phyloP scores from a whole-genome alignment of 2,113 vertebrate species.

The Platichthys flesus region DNA sequence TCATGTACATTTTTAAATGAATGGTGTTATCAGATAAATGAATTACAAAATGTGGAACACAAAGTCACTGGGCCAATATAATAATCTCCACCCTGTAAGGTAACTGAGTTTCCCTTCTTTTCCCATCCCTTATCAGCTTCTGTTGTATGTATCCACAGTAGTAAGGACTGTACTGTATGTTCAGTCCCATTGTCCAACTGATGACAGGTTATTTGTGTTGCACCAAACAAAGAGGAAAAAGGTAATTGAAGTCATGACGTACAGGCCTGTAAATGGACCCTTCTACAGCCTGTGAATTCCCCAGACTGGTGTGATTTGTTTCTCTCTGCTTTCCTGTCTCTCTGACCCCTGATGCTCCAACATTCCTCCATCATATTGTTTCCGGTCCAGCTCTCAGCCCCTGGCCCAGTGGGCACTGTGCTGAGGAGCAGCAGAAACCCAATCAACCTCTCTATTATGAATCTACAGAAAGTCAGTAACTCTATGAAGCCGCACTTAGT shows the following conservation, averaged over 20 bases:
- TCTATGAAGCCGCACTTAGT: background rate
- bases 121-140: background rate
- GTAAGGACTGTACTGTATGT: background rate
- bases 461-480: conserved; percentile 4
- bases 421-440: conserved; percentile 1
- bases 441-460: background rate
- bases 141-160: conserved; percentile 14
- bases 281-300: conserved; percentile 7
- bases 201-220: conserved; percentile 20
- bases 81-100: background rate
- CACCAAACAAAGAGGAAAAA: conserved; percentile 23
- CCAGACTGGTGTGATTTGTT: conserved; percentile 10
- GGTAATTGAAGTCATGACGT: conserved; percentile 4
- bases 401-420: background rate
- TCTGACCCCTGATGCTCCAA: conserved; percentile 31
- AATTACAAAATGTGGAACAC: background rate
- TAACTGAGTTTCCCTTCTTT: background rate
- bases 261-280: background rate
- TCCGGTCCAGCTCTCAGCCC: conserved; percentile 48
- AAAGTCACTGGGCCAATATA: background rate
- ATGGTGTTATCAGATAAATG: conserved; percentile 3
- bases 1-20: conserved; percentile 7
- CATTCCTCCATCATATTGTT: conserved; percentile 67
- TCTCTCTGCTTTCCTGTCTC: conserved; percentile 51
- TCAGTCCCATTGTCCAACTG: conserved; percentile 1